Evolutionary conservation across 2,113 vertebrate species (phyloP).

Genomic region (Lepisosteus osseus): DNA sequence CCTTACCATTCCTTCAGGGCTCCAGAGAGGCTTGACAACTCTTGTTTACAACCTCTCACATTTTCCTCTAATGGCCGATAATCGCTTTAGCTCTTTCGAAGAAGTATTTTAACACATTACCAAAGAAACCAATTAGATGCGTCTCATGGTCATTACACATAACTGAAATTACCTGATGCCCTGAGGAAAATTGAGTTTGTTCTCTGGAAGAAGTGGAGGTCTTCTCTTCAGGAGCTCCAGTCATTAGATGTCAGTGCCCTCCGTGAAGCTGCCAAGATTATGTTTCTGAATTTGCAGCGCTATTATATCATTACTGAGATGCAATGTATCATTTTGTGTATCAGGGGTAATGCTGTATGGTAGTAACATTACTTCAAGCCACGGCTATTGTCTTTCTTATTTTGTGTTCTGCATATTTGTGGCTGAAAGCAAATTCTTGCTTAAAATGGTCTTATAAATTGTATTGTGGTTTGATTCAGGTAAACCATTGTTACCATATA

Average conservation of each 20-base stretch:
- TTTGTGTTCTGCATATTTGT: neutral
- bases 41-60: conserved; percentile 24
- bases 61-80: conserved; percentile 41
- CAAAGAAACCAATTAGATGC: conserved; percentile 30
- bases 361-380: neutral
- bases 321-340: conserved; percentile 2
- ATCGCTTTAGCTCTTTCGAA: conserved; percentile 29
- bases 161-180: conserved; percentile 41
- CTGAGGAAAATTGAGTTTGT: conserved; percentile 36
- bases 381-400: neutral
- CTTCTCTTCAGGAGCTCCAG: conserved; percentile 4
- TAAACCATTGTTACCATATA: no score
- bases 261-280: conserved; percentile 23
- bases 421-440: neutral
- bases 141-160: conserved; percentile 38
- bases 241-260: conserved; percentile 10
- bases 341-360: neutral
- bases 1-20: conserved; percentile 2
- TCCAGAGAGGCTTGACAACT: neutral
- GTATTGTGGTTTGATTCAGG: neutral
- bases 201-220: conserved; percentile 3
- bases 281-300: conserved; percentile 37
- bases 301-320: conserved; percentile 33
- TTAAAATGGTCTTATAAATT: neutral
- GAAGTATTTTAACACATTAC: conserved; percentile 34